Conservation (phyloP, 1,140 invertebrate species). For the Drosophila sp. region DNA sequence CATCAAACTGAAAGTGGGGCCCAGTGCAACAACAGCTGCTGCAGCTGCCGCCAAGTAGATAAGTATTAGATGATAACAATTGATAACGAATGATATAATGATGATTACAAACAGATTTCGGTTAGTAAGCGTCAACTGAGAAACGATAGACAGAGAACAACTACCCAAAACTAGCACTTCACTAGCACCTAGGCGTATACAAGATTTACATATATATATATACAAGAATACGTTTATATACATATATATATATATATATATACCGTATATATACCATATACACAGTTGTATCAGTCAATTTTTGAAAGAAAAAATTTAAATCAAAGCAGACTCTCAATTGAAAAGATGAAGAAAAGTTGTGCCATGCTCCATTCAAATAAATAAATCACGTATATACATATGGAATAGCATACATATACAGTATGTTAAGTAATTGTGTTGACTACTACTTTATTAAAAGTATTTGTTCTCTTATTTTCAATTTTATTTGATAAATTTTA, state of each 20-base stretch:
- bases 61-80: constrained; percentile 22
- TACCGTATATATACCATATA: constrained; percentile 40
- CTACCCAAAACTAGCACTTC: constrained; percentile 58
- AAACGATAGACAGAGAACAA: constrained; percentile 25
- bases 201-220: constrained; percentile 72
- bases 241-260: constrained; percentile 48
- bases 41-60: constrained; percentile 73
- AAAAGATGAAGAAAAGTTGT: constrained; percentile 35
- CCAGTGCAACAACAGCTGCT: constrained; percentile 59
- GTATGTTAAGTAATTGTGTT: neutral
- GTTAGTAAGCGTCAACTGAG: constrained; percentile 52
- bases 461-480: too few relatives aligned
- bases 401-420: constrained; percentile 12
- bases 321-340: constrained; percentile 43
- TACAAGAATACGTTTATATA: constrained; percentile 53
- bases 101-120: constrained; percentile 18
- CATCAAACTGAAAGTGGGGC: constrained; percentile 77
- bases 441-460: too few relatives aligned
- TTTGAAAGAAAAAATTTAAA: constrained; percentile 42
- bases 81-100: constrained; percentile 12
- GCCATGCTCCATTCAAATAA: constrained; percentile 43
- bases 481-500: too few relatives aligned
- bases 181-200: constrained; percentile 61
- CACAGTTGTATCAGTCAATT: constrained; percentile 60
- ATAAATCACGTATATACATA: constrained; percentile 18